phyloP scores from a whole-genome alignment of 2,888 invertebrate genomes.

The Aethes cnicana region DNA sequence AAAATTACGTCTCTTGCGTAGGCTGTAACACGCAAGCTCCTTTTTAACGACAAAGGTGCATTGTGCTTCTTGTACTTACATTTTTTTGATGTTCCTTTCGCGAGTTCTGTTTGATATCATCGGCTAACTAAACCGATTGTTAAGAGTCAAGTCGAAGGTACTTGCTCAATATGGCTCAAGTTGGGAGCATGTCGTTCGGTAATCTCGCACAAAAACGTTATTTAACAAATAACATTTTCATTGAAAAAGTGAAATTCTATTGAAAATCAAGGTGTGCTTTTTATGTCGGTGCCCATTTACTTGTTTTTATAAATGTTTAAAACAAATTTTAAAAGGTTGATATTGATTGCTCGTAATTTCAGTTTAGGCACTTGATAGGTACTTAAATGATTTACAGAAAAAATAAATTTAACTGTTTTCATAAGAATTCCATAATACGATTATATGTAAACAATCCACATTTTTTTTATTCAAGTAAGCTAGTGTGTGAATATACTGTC shows the following conservation, averaged over 20 bases:
- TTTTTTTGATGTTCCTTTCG: conserved; percentile 11
- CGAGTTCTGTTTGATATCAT: conserved; percentile 10
- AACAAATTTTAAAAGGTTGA: neutral
- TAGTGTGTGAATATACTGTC: too few relatives aligned
- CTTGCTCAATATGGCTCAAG: conserved; percentile 76
- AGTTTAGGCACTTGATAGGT: too few relatives aligned
- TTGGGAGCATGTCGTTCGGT: conserved; percentile 47
- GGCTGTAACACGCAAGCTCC: conserved; percentile 51
- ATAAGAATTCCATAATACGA: too few relatives aligned
- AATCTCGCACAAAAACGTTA: conserved; percentile 71
- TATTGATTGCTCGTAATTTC: neutral
- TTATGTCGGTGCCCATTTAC: neutral
- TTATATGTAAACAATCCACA: too few relatives aligned
- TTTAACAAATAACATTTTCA: conserved; percentile 52
- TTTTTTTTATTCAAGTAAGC: too few relatives aligned
- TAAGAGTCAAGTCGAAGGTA: conserved; percentile 31
- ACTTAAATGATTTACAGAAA: too few relatives aligned
- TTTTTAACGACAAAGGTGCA: conserved; percentile 35
- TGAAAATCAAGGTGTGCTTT: neutral
- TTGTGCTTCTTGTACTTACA: conserved; percentile 26
- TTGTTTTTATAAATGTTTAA: neutral
- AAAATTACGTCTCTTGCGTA: conserved; percentile 54
- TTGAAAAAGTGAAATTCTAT: conserved; percentile 38
- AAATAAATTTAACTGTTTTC: neutral
- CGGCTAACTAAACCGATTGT: conserved; percentile 1